Evolutionary conservation across 2,888 invertebrate genomes (phyloP).

Genomic region (Diploptera punctata): DNA sequence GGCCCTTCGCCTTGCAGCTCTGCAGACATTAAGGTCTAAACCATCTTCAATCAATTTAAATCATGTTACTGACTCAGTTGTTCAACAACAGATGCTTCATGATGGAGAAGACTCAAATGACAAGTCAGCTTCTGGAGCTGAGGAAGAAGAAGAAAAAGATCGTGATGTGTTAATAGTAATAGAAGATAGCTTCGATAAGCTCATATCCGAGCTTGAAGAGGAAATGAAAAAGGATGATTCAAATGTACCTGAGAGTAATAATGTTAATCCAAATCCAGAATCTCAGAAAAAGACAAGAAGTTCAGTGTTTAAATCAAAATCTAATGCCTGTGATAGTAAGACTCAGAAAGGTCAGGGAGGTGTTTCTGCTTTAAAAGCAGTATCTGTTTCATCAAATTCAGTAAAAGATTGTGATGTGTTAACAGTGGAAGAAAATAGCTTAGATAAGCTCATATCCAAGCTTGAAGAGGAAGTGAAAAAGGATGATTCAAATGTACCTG

Average conservation of each 20-base stretch:
- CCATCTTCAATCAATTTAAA: background rate
- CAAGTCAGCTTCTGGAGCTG: constrained; percentile 47
- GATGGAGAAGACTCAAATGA: too few species aligned
- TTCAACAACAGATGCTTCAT: background rate
- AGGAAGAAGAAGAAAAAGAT: constrained; percentile 47
- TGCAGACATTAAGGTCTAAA: constrained; percentile 54
- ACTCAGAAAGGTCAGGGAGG: too few species aligned
- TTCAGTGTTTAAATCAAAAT: background rate
- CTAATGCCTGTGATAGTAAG: background rate
- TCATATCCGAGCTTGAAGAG: constrained; percentile 61
- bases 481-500: too few species aligned
- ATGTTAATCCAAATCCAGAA: background rate
- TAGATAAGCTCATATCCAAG: too few species aligned
- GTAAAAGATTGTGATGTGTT: too few species aligned
- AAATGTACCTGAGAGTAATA: background rate
- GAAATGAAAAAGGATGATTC: constrained; percentile 52
- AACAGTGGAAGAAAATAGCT: too few species aligned
- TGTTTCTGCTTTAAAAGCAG: too few species aligned
- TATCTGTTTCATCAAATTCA: background rate
- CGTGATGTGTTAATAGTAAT: constrained; percentile 35
- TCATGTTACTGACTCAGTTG: background rate
- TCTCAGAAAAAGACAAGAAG: background rate
- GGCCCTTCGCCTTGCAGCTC: constrained; percentile 58
- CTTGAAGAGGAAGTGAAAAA: too few species aligned
- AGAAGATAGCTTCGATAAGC: constrained; percentile 58